Evolutionary conservation across 2,113 vertebrate genomes (phyloP).

Genomic region (Hyperopisus bebe): DNA sequence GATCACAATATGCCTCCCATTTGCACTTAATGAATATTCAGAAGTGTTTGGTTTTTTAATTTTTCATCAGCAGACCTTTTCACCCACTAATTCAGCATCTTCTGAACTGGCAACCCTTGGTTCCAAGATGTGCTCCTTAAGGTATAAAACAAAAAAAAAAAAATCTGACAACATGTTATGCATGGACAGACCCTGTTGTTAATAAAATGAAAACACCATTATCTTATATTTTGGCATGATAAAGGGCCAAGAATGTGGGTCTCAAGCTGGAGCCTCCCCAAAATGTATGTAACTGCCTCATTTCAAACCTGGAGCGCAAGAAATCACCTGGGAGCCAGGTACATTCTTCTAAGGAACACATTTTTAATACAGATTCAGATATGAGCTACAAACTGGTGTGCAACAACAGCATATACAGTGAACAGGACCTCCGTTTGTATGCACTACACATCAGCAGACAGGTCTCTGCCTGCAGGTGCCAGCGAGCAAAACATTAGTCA

Average conservation of each 20-base stretch:
- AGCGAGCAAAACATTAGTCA: not conserved
- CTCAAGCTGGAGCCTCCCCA: not conserved
- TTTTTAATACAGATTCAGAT: not conserved
- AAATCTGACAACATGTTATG: not conserved
- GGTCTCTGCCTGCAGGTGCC: not conserved
- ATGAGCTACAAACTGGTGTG: not conserved
- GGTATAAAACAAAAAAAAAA: not conserved
- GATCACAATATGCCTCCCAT: not conserved
- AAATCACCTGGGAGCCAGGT: not conserved
- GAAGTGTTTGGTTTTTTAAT: not conserved
- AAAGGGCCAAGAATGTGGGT: not conserved
- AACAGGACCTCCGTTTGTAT: not conserved
- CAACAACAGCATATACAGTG: not conserved
- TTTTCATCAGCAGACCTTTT: not conserved
- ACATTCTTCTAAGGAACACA: not conserved
- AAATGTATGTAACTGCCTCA: not conserved
- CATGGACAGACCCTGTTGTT: not conserved
- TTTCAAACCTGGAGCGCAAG: not conserved
- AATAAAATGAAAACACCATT: not conserved
- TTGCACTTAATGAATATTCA: conserved; percentile 5
- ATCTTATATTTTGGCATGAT: not conserved
- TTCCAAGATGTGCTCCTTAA: not conserved
- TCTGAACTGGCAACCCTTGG: not conserved
- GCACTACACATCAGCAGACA: not conserved
- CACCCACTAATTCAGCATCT: not conserved